Conservation (phyloP, 2,113 vertebrate genomes). For the Phrynocephalus versicolor region DNA sequence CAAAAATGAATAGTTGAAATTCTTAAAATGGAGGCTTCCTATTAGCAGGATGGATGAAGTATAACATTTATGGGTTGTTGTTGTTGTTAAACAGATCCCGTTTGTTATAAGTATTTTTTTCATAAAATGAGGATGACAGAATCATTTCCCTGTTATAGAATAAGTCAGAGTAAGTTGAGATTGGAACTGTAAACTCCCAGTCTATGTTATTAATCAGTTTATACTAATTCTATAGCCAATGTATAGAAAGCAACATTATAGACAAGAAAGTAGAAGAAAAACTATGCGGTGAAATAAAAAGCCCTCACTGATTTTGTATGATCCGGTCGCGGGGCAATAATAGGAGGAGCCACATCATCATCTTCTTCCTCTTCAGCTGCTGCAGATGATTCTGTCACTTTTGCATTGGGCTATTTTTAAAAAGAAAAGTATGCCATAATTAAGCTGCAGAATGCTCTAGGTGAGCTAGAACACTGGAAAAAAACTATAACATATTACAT, state of each 20-base stretch:
- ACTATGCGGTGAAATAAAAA: background rate
- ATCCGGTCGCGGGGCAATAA: slow-evolving; percentile 92
- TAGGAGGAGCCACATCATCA: slow-evolving; percentile 89
- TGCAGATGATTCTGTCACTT: slow-evolving; percentile 85
- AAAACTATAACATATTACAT: too few relatives aligned
- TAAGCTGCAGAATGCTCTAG: background rate
- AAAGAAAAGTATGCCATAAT: slow-evolving; percentile 5
- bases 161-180: background rate
- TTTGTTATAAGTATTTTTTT: too few relatives aligned
- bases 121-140: too few relatives aligned
- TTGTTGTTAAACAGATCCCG: background rate
- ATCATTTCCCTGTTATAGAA: background rate
- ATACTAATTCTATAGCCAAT: background rate
- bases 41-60: background rate
- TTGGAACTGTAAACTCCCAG: background rate
- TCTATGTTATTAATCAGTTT: background rate
- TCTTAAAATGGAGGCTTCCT: too few relatives aligned
- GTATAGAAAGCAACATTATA: background rate
- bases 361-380: slow-evolving; percentile 89
- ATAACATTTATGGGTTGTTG: background rate
- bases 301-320: slow-evolving; percentile 94
- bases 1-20: background rate
- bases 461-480: background rate
- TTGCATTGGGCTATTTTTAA: slow-evolving; percentile 81
- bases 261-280: background rate